Evolutionary conservation across 2,113 vertebrate species (phyloP), one percentile per base, ranked within the genome.

Genomic region (Colaptes auratus): DNA sequence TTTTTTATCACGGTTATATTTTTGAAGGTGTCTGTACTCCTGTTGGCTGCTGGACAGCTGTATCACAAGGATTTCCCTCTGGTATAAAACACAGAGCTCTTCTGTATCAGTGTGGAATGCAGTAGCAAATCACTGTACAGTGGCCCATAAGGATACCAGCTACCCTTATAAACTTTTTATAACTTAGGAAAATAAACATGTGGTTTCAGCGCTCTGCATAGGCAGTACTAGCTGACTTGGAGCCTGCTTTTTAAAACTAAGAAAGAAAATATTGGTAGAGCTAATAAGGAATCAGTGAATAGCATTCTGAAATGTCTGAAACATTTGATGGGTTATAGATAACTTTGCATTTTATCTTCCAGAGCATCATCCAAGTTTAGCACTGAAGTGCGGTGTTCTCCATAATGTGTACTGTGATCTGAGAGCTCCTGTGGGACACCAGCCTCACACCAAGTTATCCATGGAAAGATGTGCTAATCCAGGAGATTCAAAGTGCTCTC

Each of bases 111-210:
- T 52, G 89, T 96, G 98, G 97, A 98, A 98, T 98, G 97, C 95
- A 97, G 97, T 96, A 97, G 98, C 97, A 95, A 97, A 97, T 97
- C 96, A 94, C 95, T 96, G 97, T 81, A 77, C 97, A 96, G 97
- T 97, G 97, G 94, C 93, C 95, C 97, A 97, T 98, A 97, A 98
- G 97, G 96, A 98, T 98, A 96, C 97, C 97, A 96, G 97, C 96
- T 97, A 97, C 96, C 94, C 97, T 97, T 97, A 98, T 98, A 98
- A 98, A 98, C 97, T 97, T 98, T 98, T 98, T 98, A 98, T 98
- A 98, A 97, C 97, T 97, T 96, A 96, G 97, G 97, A 98, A 98
- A 98, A 98, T 98, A 98, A 98, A 98, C 97, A 98, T 98, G 98
- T 96, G 98, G 98, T 98, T 98, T 98, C 87, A 98, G 97, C 95